Conservation (phyloP, 2,888 invertebrate species). For the Heteromurus nitidus region DNA sequence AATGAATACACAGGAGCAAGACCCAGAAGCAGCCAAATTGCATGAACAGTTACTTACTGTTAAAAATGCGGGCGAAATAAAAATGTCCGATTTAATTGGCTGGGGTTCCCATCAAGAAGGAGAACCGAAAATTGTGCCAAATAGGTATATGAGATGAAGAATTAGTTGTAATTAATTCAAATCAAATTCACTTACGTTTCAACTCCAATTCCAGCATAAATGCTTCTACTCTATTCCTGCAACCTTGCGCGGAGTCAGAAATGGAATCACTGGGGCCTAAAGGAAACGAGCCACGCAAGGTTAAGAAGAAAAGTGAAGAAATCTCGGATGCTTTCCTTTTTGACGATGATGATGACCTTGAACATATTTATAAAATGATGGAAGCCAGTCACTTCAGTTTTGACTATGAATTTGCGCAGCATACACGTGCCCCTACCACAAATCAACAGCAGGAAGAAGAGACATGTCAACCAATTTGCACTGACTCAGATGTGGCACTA, state of each 20-base stretch:
- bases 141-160: too few species aligned
- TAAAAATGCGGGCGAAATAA: slow-evolving; percentile 10
- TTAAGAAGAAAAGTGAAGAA: background rate
- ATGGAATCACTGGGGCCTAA: background rate
- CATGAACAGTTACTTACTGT: slow-evolving; percentile 24
- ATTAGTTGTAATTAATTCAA: too few species aligned
- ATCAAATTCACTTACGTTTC: too few species aligned
- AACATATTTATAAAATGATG: slow-evolving; percentile 29
- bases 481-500: background rate
- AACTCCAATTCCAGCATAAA: too few species aligned
- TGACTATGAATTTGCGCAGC: slow-evolving; percentile 32
- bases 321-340: slow-evolving; percentile 41
- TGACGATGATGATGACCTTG: slow-evolving; percentile 40
- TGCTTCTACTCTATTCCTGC: too few species aligned
- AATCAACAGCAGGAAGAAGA: background rate
- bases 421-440: background rate
- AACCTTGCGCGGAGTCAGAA: slow-evolving; percentile 14
- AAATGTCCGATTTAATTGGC: slow-evolving; percentile 26
- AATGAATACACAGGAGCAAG: background rate
- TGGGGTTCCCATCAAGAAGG: slow-evolving; percentile 39
- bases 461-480: slow-evolving; percentile 25
- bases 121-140: too few species aligned
- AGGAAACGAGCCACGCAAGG: background rate
- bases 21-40: background rate
- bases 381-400: slow-evolving; percentile 34